phyloP scores from a whole-genome alignment of 2,797 vertebrate genomes.

The Coendou prehensilis region DNA sequence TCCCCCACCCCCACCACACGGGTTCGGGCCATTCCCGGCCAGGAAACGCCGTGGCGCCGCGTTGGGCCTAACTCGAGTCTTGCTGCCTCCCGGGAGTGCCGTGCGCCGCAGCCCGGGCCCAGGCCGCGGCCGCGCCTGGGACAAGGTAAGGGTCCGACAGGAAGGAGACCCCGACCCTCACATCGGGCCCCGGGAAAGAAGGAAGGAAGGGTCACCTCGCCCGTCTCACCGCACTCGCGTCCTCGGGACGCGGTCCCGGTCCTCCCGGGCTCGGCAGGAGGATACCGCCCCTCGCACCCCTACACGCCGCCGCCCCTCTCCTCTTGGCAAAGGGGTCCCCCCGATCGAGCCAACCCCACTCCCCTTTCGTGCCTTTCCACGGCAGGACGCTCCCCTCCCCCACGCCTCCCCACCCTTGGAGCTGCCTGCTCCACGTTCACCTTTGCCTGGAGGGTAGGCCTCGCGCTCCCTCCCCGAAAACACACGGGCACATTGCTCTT shows the following conservation, averaged over 20 bases:
- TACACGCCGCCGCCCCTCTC: not conserved
- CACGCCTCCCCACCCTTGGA: slow-evolving; percentile 67
- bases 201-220: slow-evolving; percentile 76
- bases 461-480: not conserved
- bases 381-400: slow-evolving; percentile 80
- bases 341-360: slow-evolving; percentile 1
- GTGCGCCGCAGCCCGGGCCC: slow-evolving; percentile 82
- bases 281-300: slow-evolving; percentile 61
- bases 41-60: slow-evolving; percentile 96
- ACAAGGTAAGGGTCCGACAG: slow-evolving; percentile 82
- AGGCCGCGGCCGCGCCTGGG: slow-evolving; percentile 74
- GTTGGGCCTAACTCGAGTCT: slow-evolving; percentile 91
- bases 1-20: slow-evolving; percentile 82
- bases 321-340: not conserved
- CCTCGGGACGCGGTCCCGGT: slow-evolving; percentile 60
- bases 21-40: slow-evolving; percentile 90
- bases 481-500: slow-evolving; percentile 65
- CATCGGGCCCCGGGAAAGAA: slow-evolving; percentile 61
- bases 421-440: slow-evolving; percentile 73
- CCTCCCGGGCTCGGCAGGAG: slow-evolving; percentile 50
- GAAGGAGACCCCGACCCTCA: slow-evolving; percentile 67
- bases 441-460: slow-evolving; percentile 66
- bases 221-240: slow-evolving; percentile 36
- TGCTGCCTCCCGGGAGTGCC: slow-evolving; percentile 79
- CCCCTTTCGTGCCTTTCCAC: slow-evolving; percentile 64